Percentiles rank a stretch among this genome's conserved stretches.
These are phyloP conservation scores for Tinamus major DNA, from an alignment of 2,797 vertebrate genomes.

Conservation along the genomic window DNA sequence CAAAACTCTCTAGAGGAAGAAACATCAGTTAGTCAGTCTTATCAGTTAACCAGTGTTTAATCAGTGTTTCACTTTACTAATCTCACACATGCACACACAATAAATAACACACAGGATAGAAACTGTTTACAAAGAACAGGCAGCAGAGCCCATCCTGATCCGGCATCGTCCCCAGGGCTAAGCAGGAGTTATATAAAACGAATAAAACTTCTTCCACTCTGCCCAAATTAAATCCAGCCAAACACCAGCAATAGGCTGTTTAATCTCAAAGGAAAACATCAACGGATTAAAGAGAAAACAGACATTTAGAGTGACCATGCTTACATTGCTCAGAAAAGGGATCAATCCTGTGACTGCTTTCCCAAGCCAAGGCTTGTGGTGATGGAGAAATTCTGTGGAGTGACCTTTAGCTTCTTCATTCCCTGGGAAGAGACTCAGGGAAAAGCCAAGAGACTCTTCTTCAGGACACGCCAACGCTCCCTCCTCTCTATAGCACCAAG, in stretches of 20 bases:
- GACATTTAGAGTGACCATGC: background rate
- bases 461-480: background rate
- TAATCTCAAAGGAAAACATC: conserved; percentile 5
- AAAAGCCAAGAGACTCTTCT: background rate
- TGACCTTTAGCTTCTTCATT: background rate
- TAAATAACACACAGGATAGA: background rate
- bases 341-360: background rate
- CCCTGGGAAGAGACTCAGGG: background rate
- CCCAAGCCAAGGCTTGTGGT: background rate
- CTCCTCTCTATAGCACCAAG: background rate
- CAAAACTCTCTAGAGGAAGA: background rate
- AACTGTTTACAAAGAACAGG: background rate
- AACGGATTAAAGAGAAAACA: background rate
- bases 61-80: background rate
- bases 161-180: background rate
- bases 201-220: background rate
- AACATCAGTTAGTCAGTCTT: background rate
- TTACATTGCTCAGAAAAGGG: background rate
- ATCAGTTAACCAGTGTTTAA: background rate
- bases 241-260: background rate
- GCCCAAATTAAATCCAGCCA: background rate
- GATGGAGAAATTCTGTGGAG: background rate
- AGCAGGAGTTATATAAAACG: background rate
- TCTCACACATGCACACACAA: background rate
- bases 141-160: background rate